Evolutionary conservation across 2,113 vertebrate species (phyloP).

Genomic region (Myotis brandtii): DNA sequence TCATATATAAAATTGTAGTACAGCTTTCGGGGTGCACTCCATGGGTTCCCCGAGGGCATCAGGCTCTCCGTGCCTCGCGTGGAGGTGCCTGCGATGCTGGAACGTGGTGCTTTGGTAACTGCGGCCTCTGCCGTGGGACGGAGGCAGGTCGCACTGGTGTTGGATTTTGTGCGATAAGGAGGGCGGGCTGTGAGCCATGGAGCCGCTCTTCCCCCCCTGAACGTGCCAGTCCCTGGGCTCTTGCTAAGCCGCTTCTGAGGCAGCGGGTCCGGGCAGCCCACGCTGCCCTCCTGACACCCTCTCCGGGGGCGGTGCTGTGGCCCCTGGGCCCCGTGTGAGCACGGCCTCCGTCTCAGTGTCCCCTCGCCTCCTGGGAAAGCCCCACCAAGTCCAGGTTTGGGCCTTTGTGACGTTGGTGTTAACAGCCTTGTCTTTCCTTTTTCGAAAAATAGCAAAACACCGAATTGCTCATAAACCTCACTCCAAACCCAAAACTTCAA

Average conservation of each 20-base stretch:
- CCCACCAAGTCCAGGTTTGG: background rate
- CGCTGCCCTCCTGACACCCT: background rate
- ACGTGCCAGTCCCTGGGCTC: too few species aligned
- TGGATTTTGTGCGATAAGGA: accelerated
- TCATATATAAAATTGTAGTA: slow-evolving; percentile 30
- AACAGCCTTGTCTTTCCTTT: slow-evolving; percentile 16
- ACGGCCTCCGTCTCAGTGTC: too few species aligned
- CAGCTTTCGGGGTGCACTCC: background rate
- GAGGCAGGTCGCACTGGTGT: background rate
- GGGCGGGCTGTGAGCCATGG: background rate
- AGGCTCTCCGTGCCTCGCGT: background rate
- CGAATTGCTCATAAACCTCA: slow-evolving; percentile 94
- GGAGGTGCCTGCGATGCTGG: slow-evolving; percentile 10
- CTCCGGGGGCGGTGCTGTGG: too few species aligned
- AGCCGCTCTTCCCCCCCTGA: background rate
- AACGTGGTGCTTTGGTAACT: background rate
- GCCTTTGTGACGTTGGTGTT: background rate
- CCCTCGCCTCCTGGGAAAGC: background rate
- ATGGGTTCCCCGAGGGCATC: background rate
- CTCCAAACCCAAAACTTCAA: slow-evolving; percentile 92
- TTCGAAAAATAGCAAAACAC: slow-evolving; percentile 87
- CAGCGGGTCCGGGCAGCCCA: background rate
- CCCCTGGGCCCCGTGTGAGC: background rate
- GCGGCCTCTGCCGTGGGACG: background rate
- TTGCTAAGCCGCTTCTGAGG: background rate